Base-by-base conservation (phyloP, 2,888 invertebrate species). In the Acanthosepion esculentum region DNA sequence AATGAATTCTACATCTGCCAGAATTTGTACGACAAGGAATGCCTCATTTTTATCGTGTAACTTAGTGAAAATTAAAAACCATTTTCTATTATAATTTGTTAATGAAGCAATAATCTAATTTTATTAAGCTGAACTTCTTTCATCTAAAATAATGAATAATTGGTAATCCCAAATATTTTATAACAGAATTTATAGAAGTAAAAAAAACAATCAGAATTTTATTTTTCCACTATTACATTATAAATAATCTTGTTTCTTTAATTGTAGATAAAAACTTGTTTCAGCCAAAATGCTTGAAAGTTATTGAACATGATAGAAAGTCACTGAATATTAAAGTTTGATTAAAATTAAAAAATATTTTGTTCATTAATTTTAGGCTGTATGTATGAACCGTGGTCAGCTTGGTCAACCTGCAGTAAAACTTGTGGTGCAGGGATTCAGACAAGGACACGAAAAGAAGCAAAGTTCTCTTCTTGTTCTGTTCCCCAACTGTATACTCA, bases 331-430 rank as follows among this genome's bases (percentile, higher is more conserved):
- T 78, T 33, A 15, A 4, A n/a, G n/a, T 78, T 78, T 59, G 4
- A 59, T 59, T 59, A 23, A 59, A 59, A n/a, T 33, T 78, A n/a
- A n/a, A n/a, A n/a, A 33, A 29, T 41, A 41, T 41, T 41, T 50
- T 92, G 12, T 92, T 29, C 50, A 6, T 53, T 20, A 18, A 53
- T 50, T 93, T 15, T n/a, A 93, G 93, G 93, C 29, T 93, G 93
- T 50, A 93, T 48, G 48, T 93, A 93, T 93, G 3, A 93, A 29
- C 29, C 29, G 2, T 93, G 93, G 93, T 93, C 93, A 93, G 18
- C n/a, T 29, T 93, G 93, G 93, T 93, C 93, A 93, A n/a, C 93
- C 29, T 93, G 93, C 53, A 93, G 48, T 29, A 50, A 93, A n/a
- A 48, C 48, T 1, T 93, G 93, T 93, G 50, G 50, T 53, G 53